Evolutionary conservation across 1,140 invertebrate genomes (phyloP), one percentile per base, ranked within the genome.

Genomic region (Ceratosolen solmsi): DNA sequence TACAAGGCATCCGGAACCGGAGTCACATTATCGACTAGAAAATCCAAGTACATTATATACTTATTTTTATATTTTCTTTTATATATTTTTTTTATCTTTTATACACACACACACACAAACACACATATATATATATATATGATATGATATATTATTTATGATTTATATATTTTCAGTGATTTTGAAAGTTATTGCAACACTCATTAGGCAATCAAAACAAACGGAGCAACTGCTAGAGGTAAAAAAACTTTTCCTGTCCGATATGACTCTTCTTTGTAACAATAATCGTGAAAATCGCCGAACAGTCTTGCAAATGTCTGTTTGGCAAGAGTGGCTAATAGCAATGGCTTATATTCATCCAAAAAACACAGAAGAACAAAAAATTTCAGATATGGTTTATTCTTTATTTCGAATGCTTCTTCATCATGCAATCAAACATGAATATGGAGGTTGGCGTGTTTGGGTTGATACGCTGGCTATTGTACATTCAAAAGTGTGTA

Each of bases 241-340:
- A 65, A 99, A 99, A 88, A 98, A 98, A 88, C 92, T 98, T 13
- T 99, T 99, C 90, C 94, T 99, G 4, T 98, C 97, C 22, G 98
- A 99, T 90, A 98, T 99, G 95, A 99, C 98, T 7, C 92, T 98
- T 75, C 92, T 99, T 25, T 99, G 98, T 90, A 99, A 98, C 88
- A 98, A 98, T 89, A 99, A 98, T 89, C 93, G 98, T 27, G 98
- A 99, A 90, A 99, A 99, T 92, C 92, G 99, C 72, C 92, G 98
- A 84, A 99, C 97, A 0, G 97, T 99, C 2, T 93, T 99, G 20
- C 99, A 99, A 92, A 99, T 99, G 99, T 99, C 98, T 9, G 99
- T 99, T 1, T 99, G 99, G 99, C 99, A 99, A 92, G 98, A 99
- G 89, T 99, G 99, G 99, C 93, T 99, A 1, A 99, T 99, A 86